A percentile compares a stretch with the other conserved stretches of the same genome.
phyloP scores from a whole-genome alignment of 2,797 vertebrate genomes.

The Myotis planiceps region DNA sequence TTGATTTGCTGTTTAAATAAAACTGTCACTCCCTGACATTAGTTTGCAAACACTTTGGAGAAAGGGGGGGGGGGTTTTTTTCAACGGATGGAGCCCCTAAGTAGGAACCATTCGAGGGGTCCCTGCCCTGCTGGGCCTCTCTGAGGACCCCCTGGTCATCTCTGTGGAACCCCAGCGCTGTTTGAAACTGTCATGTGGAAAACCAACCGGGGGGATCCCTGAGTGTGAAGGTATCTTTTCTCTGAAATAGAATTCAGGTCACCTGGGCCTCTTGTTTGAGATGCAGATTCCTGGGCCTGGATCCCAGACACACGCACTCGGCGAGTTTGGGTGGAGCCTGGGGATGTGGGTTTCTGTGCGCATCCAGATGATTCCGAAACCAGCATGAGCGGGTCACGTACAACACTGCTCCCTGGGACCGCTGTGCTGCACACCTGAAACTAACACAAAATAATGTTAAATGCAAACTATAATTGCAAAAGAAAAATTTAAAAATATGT shows the following conservation, averaged over 20 bases:
- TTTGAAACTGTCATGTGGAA: neutral
- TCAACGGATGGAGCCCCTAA: neutral
- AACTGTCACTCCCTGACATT: neutral
- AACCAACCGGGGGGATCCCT: neutral
- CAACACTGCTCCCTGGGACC: neutral
- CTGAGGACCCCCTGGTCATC: accelerated
- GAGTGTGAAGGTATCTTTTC: neutral
- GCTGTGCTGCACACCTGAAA: accelerated
- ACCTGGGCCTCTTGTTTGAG: neutral
- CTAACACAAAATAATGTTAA: neutral
- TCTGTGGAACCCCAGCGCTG: neutral
- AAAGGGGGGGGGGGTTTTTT: neutral
- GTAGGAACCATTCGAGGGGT: neutral
- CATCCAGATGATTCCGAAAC: neutral
- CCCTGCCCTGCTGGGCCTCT: neutral
- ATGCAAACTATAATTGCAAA: neutral
- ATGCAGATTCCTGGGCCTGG: neutral
- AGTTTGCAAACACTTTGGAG: neutral
- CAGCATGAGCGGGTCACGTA: neutral
- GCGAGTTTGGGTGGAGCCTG: neutral
- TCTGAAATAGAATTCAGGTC: neutral
- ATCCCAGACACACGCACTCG: neutral
- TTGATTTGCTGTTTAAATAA: conserved; percentile 23
- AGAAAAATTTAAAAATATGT: neutral
- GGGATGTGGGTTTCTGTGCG: neutral